Base-by-base conservation (phyloP, 2,888 invertebrate species). In the Bursaphelenchus okinawaensis region DNA sequence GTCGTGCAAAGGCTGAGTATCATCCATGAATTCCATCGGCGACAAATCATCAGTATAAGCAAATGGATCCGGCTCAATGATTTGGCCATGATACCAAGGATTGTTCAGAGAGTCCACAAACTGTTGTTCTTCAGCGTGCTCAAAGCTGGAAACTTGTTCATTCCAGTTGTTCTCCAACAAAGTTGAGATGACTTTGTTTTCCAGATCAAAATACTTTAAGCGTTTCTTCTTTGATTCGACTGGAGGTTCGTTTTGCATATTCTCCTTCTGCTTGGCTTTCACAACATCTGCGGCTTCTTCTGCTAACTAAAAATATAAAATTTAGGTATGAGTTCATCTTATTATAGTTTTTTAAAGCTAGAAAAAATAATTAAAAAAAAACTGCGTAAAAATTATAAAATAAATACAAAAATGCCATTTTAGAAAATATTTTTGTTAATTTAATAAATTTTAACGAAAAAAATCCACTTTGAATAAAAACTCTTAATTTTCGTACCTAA, bases 291-390 rank as follows among this genome's bases (percentile, higher is more conserved):
- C 51, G 20, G 60, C 60, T 20, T 51, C 51, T 9, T 59, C 8
- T n/a, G 60, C 60, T 20, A 59, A 40, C 60, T 59, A 20, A 59
- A 56, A 28, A 8, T n/a, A 54, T n/a, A n/a, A n/a, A n/a, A n/a
- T n/a, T n/a, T n/a, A n/a, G n/a, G n/a, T n/a, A n/a, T n/a, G n/a
- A n/a, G n/a, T n/a, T n/a, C n/a, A n/a, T n/a, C n/a, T n/a, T n/a
- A n/a, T n/a, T n/a, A n/a, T n/a, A n/a, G n/a, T n/a, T n/a, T n/a
- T n/a, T n/a, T n/a, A n/a, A n/a, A n/a, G n/a, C n/a, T n/a, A n/a
- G n/a, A n/a, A n/a, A n/a, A n/a, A n/a, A n/a, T n/a, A n/a, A n/a
- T n/a, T n/a, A n/a, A n/a, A n/a, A n/a, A n/a, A n/a, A n/a, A n/a
- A n/a, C n/a, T n/a, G n/a, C n/a, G n/a, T n/a, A n/a, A n/a, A n/a